These are phyloP conservation scores for Cossypha caffra DNA, from an alignment of 2,797 vertebrate genomes.

Conservation along the genomic window DNA sequence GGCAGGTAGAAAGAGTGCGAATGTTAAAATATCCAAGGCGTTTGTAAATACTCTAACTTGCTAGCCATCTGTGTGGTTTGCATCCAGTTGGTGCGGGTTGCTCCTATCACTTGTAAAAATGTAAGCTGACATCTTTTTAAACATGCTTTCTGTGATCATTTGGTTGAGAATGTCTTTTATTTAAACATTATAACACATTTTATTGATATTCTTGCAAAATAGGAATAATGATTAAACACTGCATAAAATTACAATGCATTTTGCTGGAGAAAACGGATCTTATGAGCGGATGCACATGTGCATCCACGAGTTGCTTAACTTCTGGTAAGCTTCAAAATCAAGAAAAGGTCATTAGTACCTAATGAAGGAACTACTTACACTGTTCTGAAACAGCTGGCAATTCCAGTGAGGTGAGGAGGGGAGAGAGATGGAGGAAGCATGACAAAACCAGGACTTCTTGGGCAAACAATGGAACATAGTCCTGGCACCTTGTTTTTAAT, in stretches of 20 bases:
- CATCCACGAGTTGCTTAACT: conserved; percentile 15
- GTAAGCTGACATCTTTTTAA: conserved; percentile 73
- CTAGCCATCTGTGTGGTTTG: conserved; percentile 59
- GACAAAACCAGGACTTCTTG: background rate
- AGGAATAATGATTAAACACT: conserved; percentile 58
- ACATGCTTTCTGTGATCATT: conserved; percentile 57
- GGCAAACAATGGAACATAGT: background rate
- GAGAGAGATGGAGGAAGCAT: background rate
- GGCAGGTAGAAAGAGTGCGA: conserved; percentile 74
- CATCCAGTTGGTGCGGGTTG: conserved; percentile 63
- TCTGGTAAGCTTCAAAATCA: conserved; percentile 41
- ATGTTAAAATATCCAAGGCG: conserved; percentile 65
- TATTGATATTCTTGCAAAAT: conserved; percentile 70
- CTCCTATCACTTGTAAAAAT: conserved; percentile 58
- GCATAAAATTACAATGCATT: conserved; percentile 47
- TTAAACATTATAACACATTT: conserved; percentile 59
- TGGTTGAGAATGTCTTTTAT: conserved; percentile 69
- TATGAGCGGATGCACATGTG: background rate
- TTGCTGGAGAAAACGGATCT: conserved; percentile 50
- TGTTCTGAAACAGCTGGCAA: background rate
- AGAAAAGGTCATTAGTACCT: background rate
- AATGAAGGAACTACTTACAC: background rate
- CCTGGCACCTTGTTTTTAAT: background rate
- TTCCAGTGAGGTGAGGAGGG: background rate
- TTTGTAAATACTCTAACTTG: conserved; percentile 76